Evolutionary conservation across 2,113 vertebrate genomes (phyloP).

Genomic region (Shinisaurus crocodilurus): DNA sequence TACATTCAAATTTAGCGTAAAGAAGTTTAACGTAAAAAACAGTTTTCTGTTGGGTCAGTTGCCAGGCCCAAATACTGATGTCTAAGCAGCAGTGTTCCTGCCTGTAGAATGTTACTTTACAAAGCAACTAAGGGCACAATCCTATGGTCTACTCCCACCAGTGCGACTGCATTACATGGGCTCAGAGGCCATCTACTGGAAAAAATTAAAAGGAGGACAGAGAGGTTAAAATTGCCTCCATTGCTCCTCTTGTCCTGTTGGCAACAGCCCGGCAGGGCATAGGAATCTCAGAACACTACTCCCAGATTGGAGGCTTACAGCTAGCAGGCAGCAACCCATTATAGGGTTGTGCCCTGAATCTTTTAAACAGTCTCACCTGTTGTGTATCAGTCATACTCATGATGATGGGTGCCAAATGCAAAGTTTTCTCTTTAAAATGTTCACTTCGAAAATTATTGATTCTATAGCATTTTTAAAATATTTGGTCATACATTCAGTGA

Average conservation of each 20-base stretch:
- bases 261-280: no score
- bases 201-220: no score
- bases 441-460: conserved; percentile 79
- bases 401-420: conserved; percentile 69
- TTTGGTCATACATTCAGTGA: conserved; percentile 84
- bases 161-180: no score
- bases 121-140: neutral
- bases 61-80: neutral
- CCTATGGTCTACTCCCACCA: no score
- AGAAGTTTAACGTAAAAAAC: neutral
- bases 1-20: conserved; percentile 42
- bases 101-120: conserved; percentile 6
- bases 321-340: no score
- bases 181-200: no score
- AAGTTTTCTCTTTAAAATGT: conserved; percentile 81
- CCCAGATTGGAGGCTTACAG: no score
- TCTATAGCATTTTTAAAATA: conserved; percentile 73
- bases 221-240: no score
- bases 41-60: conserved; percentile 12
- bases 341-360: neutral
- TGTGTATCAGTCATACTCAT: conserved; percentile 12
- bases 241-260: no score
- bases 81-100: conserved; percentile 19
- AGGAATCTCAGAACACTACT: no score
- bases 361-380: conserved; percentile 37